Evolutionary conservation across 2,113 vertebrate species (phyloP), one percentile per base, ranked within the genome.

Genomic region (Perccottus glenii): DNA sequence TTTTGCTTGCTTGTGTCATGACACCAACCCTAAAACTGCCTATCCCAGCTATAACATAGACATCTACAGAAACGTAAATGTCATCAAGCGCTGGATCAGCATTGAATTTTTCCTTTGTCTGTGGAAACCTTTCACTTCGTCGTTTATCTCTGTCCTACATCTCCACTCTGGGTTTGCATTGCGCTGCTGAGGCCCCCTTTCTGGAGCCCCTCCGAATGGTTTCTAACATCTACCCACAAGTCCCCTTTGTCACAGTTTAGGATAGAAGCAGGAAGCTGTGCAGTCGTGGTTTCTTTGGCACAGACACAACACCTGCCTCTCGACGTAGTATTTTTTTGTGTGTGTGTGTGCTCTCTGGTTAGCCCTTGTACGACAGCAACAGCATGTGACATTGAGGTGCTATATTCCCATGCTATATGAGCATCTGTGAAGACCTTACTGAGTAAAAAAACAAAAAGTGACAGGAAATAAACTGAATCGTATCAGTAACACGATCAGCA

Each of bases 81-180:
- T 5, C 19, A 57, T 8, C 53, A 8, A 33, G 48, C 33, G 58
- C 40, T 9, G 38, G 6, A 64, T 53, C 16, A 0, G 58, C 64
- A 44, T 75, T 43, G 74, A 4, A 73, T 48, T 82, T 27, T 90
- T 91, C 82, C 82, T 80, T 46, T 62, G 67, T 64, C 52, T 63
- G 33, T 48, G 16, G 44, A 59, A 53, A 70, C n/a, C 51, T 40
- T 9, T 64, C 56, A 46, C 16, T 8, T 0, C 0, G 1, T 44
- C 27, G n/a, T 75, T 80, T 90, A 90, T 92, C 90, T 90, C 12
- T 73, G 73, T 44, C 83, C 82, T 72, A 80, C 49, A 92, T 91
- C 89, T 92, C 66, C 73, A 72, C 60, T 12, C 9, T 5, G 35
- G 67, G 72, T n/a, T 60, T 56, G 35, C 38, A 58, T 47, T 76